A percentile compares a stretch with the other conserved stretches of the same genome.
phyloP scores from a whole-genome alignment of 2,888 invertebrate species.

The Sarcophaga rosellei region DNA sequence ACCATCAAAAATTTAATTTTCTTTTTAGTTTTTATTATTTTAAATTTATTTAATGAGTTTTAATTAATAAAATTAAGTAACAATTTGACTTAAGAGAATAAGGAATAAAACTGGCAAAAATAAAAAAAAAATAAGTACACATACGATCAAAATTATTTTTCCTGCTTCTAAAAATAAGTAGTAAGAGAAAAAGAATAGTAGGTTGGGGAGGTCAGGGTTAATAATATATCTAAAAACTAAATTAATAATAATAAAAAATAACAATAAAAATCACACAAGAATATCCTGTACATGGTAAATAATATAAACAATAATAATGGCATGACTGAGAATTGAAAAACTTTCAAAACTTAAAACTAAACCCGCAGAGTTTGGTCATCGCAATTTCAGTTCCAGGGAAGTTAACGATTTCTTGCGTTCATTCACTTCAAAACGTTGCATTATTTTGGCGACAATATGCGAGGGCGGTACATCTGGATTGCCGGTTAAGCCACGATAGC shows the following conservation, averaged over 20 bases:
- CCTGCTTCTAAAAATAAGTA: neutral
- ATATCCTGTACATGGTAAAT: constrained; percentile 60
- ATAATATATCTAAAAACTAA: neutral
- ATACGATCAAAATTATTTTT: constrained; percentile 9
- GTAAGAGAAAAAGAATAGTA: constrained; percentile 10
- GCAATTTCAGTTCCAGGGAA: constrained; percentile 74
- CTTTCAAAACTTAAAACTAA: neutral
- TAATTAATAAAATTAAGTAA: constrained; percentile 57
- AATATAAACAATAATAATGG: constrained; percentile 42
- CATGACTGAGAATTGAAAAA: neutral
- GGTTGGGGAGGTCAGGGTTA: too few relatives aligned
- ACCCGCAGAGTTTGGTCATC: constrained; percentile 38
- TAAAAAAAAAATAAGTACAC: constrained; percentile 51
- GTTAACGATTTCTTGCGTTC: constrained; percentile 82
- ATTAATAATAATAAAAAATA: constrained; percentile 19
- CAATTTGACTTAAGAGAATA: constrained; percentile 34
- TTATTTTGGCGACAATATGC: constrained; percentile 91
- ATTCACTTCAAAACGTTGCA: constrained; percentile 86
- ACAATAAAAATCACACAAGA: constrained; percentile 62
- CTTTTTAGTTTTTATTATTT: constrained; percentile 3
- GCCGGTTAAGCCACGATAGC: constrained; percentile 90
- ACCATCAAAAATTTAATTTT: neutral
- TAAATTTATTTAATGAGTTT: constrained; percentile 16
- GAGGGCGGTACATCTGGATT: constrained; percentile 90
- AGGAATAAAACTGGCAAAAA: constrained; percentile 31